Evolutionary conservation across 2,888 invertebrate genomes (phyloP).

Genomic region (Hartigia nigra): DNA sequence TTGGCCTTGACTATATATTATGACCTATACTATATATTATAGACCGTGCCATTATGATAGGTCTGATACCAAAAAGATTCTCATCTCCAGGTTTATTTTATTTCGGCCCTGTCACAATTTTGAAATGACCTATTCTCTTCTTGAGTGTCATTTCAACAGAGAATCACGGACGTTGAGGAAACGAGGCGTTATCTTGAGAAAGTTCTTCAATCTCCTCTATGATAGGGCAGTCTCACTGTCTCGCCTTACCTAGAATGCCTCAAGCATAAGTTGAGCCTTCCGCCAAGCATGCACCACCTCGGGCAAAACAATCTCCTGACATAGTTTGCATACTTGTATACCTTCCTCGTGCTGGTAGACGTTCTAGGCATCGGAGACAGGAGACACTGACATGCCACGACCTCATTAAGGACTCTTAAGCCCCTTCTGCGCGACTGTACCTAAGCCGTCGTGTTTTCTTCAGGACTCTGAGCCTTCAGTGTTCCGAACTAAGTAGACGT

Average conservation of each 20-base stretch:
- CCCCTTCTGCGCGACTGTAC: conserved; percentile 15
- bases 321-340: conserved; percentile 48
- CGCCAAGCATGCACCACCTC: neutral
- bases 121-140: conserved; percentile 8
- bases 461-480: neutral
- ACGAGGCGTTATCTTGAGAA: conserved; percentile 22
- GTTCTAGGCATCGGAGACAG: conserved; percentile 33
- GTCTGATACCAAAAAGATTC: neutral
- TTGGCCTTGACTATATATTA: neutral
- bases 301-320: conserved; percentile 21
- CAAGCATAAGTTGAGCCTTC: neutral
- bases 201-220: neutral
- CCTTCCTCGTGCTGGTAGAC: conserved; percentile 14
- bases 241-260: conserved; percentile 2
- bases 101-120: conserved; percentile 3
- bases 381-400: conserved; percentile 34
- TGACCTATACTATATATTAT: neutral
- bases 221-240: conserved; percentile 14
- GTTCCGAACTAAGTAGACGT: neutral
- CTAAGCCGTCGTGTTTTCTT: neutral
- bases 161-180: conserved; percentile 15
- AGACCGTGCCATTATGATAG: neutral
- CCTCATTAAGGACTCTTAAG: conserved; percentile 41
- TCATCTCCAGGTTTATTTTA: conserved; percentile 5
- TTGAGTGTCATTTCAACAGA: conserved; percentile 7